Evolutionary conservation across 2,113 vertebrate species (phyloP), one percentile per base, ranked within the genome.

Genomic region (Lophius piscatorius): DNA sequence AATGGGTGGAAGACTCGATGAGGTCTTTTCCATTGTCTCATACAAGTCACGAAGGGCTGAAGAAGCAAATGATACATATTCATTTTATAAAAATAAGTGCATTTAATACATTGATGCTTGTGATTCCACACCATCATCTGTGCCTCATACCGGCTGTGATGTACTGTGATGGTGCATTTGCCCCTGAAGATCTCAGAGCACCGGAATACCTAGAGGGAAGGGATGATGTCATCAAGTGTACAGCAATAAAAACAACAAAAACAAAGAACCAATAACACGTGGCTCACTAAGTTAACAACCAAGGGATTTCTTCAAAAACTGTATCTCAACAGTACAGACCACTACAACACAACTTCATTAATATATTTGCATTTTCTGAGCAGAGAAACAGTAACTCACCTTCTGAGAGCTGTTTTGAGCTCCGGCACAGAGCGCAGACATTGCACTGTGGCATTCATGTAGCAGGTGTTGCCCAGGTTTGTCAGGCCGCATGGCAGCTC

Each of bases 361-460:
- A n/a, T n/a, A n/a, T n/a, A n/a, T n/a, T n/a, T n/a, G n/a, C n/a
- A n/a, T n/a, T 31, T 31, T 10, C 29, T 10, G 29, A 3, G 8
- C 8, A 9, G 8, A 33, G 16, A 3, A 33, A 6, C 16, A 54
- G 17, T 36, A 31, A 62, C 63, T 1, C 81, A 99, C 97, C 93
- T 94, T 90, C 93, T 96, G 70, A 99, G 95, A 44, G 96, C 90
- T 56, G 91, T 90, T 91, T 94, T 98, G 71, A 99, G 94, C 91
- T 99, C 97, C 68, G 97, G 97, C 84, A 99, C 97, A 14, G 96
- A 98, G 74, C 96, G 97, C 83, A 99, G 94, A 89, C 97, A 99
- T 73, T 99, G 97, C 88, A 99, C 97, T 0, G 97, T 99, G 76
- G 97, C 97, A 33, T 99, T 99, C 97, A 99, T 98, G 82, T 99